Evolutionary conservation across 1,140 invertebrate species (phyloP).

Genomic region (Drosophila chauvacae): DNA sequence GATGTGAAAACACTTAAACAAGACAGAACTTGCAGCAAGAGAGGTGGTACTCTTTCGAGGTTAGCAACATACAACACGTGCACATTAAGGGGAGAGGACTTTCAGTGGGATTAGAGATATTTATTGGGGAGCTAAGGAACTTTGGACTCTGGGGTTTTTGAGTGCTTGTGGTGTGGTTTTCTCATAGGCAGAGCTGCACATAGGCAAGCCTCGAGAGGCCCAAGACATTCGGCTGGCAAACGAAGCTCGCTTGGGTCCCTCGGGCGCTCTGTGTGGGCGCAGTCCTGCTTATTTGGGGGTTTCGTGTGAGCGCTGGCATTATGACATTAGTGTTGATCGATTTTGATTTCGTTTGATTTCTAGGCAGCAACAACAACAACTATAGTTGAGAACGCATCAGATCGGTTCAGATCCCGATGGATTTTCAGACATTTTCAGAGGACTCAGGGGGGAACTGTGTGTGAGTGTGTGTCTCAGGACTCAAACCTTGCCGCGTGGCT

Average conservation of each 20-base stretch:
- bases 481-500: conserved; percentile 85
- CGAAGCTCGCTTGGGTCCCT: conserved; percentile 10
- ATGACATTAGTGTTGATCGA: conserved; percentile 60
- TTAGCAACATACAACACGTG: conserved; percentile 46
- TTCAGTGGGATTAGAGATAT: conserved; percentile 6
- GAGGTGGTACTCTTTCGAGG: conserved; percentile 22
- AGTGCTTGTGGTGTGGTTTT: conserved; percentile 27
- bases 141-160: conserved; percentile 3
- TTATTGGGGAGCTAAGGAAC: neutral
- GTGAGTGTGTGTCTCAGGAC: conserved; percentile 13
- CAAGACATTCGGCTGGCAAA: conserved; percentile 15
- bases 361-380: conserved; percentile 76
- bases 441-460: conserved; percentile 13
- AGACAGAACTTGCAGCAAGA: conserved; percentile 56
- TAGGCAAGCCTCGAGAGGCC: neutral
- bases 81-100: conserved; percentile 27
- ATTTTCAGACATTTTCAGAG: conserved; percentile 8
- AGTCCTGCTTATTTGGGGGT: neutral
- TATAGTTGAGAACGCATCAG: conserved; percentile 37
- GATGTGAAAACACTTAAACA: conserved; percentile 32
- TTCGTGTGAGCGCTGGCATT: conserved; percentile 51
- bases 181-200: conserved; percentile 4
- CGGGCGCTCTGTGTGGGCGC: neutral
- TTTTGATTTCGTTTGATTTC: conserved; percentile 2
- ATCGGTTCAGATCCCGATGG: conserved; percentile 14